Conservation (phyloP, 2,113 vertebrate species). For the Malurus melanocephalus region DNA sequence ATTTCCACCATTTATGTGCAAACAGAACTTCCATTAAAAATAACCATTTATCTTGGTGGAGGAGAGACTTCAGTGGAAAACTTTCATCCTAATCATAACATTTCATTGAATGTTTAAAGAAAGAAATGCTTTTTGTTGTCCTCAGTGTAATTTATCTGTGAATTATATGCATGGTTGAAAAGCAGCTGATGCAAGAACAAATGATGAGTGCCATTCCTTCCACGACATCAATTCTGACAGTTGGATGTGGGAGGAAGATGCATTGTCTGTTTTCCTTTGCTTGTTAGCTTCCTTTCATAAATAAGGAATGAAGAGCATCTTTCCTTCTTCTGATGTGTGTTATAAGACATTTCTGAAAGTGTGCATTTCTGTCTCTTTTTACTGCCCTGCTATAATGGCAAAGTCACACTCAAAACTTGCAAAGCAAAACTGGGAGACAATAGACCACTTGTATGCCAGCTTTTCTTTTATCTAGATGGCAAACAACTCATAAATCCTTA, state of each 20-base stretch:
- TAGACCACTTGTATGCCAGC: not conserved
- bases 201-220: not conserved
- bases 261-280: constrained; percentile 4
- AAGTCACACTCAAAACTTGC: not conserved
- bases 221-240: not conserved
- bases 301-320: constrained; percentile 13
- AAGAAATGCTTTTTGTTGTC: not conserved
- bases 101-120: not conserved
- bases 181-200: not conserved
- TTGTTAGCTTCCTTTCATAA: constrained; percentile 29
- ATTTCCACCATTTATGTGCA: not conserved
- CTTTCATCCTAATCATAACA: not conserved
- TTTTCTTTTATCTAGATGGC: not conserved
- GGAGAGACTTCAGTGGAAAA: not conserved
- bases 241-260: not conserved
- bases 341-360: not conserved
- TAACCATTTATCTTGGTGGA: not conserved
- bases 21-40: not conserved
- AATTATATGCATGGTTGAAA: not conserved
- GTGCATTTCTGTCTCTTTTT: not conserved
- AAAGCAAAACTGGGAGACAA: not conserved
- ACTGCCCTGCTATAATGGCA: not conserved
- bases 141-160: not conserved
- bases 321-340: not conserved
- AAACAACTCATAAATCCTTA: not conserved